phyloP scores from a whole-genome alignment of 2,113 vertebrate genomes.

The Garra rufa region DNA sequence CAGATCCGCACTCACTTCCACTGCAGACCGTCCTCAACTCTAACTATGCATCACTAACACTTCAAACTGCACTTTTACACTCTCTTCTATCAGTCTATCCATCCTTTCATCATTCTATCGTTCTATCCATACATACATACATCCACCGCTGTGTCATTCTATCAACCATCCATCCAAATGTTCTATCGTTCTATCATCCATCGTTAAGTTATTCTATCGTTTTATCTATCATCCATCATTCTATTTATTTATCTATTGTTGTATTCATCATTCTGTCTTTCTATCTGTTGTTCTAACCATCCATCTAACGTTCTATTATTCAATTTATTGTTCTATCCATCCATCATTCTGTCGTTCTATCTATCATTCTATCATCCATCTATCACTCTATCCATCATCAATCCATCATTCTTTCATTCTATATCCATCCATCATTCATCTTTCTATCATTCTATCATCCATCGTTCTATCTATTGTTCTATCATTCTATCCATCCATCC shows the following conservation, averaged over 20 bases:
- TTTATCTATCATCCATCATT: not conserved
- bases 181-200: not conserved
- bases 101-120: not conserved
- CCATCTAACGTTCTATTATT: no score
- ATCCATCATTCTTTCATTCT: fast-evolving
- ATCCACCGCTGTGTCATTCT: no score
- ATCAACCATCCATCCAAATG: not conserved
- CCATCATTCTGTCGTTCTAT: not conserved
- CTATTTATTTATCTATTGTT: not conserved
- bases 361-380: not conserved
- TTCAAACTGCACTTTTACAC: not conserved
- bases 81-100: no score
- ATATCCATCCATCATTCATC: no score
- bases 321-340: no score
- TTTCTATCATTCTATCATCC: no score
- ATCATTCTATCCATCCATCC: not conserved
- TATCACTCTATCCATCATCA: not conserved
- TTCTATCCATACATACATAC: no score
- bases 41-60: not conserved
- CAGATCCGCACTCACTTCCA: not conserved
- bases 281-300: no score
- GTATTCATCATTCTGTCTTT: fast-evolving
- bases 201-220: no score
- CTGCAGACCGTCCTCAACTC: not conserved
- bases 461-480: no score